Evolutionary conservation across 2,888 invertebrate species (phyloP).

Genomic region (Formica aserva): DNA sequence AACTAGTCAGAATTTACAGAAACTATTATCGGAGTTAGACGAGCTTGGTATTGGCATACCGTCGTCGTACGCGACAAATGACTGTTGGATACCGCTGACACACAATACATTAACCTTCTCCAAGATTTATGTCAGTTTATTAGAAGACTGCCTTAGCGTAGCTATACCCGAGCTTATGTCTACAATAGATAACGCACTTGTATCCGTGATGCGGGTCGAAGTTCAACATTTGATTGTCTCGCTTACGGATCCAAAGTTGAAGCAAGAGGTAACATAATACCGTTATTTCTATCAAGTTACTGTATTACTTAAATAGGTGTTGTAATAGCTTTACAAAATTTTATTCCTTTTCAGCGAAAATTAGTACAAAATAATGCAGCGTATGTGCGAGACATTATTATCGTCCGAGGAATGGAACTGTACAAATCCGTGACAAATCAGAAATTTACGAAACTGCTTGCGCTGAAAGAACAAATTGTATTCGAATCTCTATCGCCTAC

Average conservation of each 20-base stretch:
- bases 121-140: slow-evolving; percentile 90
- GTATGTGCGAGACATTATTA: slow-evolving; percentile 88
- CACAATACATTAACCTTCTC: slow-evolving; percentile 93
- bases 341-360: slow-evolving; percentile 86
- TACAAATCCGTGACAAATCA: slow-evolving; percentile 82
- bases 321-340: neutral
- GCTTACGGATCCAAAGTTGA: slow-evolving; percentile 87
- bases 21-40: slow-evolving; percentile 80
- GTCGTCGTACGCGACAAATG: slow-evolving; percentile 85
- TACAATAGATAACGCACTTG: slow-evolving; percentile 91
- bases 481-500: slow-evolving; percentile 87
- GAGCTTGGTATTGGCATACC: slow-evolving; percentile 81
- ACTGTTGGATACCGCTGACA: slow-evolving; percentile 91
- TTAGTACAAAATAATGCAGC: slow-evolving; percentile 90
- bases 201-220: slow-evolving; percentile 91
- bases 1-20: slow-evolving; percentile 86
- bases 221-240: slow-evolving; percentile 89
- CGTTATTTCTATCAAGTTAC: neutral
- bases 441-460: slow-evolving; percentile 79
- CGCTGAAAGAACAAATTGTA: slow-evolving; percentile 87
- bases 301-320: neutral
- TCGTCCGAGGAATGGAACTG: slow-evolving; percentile 82
- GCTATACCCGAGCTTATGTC: slow-evolving; percentile 91
- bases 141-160: slow-evolving; percentile 92
- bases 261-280: slow-evolving; percentile 86